A percentile compares a stretch with the other conserved stretches of the same genome.
phyloP scores from a whole-genome alignment of 2,888 invertebrate species.

The Tipula vernalis region DNA sequence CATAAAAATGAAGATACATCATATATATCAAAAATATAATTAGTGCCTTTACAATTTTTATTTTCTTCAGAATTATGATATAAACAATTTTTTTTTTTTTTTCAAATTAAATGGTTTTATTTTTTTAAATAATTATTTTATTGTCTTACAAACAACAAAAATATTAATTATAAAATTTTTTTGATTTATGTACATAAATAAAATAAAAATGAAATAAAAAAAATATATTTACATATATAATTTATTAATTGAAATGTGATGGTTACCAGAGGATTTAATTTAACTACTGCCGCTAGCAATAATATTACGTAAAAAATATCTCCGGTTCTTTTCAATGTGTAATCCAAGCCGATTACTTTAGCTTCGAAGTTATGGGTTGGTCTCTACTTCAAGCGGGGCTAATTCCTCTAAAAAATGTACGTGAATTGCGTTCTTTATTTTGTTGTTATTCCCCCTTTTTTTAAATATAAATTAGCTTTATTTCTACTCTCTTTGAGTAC shows the following conservation, averaged over 20 bases:
- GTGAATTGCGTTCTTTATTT: too few relatives aligned
- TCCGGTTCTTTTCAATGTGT: too few relatives aligned
- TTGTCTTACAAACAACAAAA: background rate
- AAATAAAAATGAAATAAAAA: background rate
- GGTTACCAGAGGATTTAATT: too few relatives aligned
- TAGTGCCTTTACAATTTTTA: background rate
- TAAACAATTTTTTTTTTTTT: background rate
- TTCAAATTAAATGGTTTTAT: background rate
- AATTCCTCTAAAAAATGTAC: too few relatives aligned
- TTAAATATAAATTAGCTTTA: too few relatives aligned
- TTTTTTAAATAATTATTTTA: background rate
- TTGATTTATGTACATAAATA: background rate
- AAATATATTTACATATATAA: background rate
- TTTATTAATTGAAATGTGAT: background rate
- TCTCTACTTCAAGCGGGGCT: too few relatives aligned
- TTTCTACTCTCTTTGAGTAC: too few relatives aligned
- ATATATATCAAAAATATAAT: background rate
- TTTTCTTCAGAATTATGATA: background rate
- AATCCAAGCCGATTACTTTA: too few relatives aligned
- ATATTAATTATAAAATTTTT: background rate
- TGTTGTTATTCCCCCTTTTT: too few relatives aligned
- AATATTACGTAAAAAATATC: too few relatives aligned
- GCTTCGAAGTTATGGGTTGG: too few relatives aligned
- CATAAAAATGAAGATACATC: background rate
- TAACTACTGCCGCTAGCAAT: too few relatives aligned